Conservation (phyloP, 2,888 invertebrate genomes). For the Cristatella mucedo region DNA sequence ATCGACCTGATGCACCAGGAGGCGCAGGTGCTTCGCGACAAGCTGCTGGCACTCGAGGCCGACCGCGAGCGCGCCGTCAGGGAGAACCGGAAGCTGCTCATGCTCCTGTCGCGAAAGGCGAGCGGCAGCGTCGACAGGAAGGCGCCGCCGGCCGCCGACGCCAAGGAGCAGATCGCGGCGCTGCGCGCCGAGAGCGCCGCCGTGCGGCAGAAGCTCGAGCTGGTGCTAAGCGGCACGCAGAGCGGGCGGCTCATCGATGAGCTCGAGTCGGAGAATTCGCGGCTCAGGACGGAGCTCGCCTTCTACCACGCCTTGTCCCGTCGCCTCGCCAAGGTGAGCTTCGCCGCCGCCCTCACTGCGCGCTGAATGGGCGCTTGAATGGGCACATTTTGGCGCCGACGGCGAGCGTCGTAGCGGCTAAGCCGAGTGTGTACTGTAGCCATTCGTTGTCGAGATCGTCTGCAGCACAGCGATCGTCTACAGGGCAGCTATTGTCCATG, state of each 20-base stretch:
- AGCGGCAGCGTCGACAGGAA: conserved; percentile 9
- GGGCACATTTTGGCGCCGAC: too few relatives aligned
- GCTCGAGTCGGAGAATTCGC: conserved; percentile 44
- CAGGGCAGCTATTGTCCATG: too few relatives aligned
- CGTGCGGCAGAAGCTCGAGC: conserved; percentile 39
- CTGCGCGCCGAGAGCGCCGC: conserved; percentile 18
- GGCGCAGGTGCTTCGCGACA: conserved; percentile 50
- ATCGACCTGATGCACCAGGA: conserved; percentile 62
- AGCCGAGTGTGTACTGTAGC: too few relatives aligned
- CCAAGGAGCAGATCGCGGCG: conserved; percentile 8
- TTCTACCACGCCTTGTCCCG: too few relatives aligned
- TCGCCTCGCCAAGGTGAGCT: too few relatives aligned
- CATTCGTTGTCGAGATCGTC: too few relatives aligned
- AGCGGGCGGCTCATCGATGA: conserved; percentile 47
- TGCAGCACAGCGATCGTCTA: too few relatives aligned
- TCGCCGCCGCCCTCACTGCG: too few relatives aligned
- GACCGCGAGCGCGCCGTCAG: too few relatives aligned
- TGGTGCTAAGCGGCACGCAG: conserved; percentile 49
- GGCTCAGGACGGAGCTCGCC: conserved; percentile 13
- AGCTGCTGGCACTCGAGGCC: too few relatives aligned
- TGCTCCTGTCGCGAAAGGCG: conserved; percentile 6
- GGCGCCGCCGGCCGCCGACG: conserved; percentile 15
- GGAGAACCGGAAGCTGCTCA: conserved; percentile 15
- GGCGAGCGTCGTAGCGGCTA: too few relatives aligned
- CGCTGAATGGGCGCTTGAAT: too few relatives aligned